Evolutionary conservation across 2,888 invertebrate species (phyloP).

Genomic region (Bedellia somnulentella): DNA sequence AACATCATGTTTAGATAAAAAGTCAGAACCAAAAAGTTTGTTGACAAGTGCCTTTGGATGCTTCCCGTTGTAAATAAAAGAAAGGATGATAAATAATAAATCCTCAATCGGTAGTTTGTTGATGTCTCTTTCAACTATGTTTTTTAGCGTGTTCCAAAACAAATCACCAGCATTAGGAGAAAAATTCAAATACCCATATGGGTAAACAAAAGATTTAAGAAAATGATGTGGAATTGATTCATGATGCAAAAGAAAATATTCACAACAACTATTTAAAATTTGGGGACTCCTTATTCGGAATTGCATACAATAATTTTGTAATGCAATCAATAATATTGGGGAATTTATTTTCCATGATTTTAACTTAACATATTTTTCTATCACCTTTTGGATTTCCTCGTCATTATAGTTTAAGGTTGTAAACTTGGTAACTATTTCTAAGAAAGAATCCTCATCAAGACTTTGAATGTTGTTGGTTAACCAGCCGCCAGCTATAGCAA

Average conservation of each 20-base stretch:
- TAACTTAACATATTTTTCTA: conserved; percentile 64
- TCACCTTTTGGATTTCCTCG: conserved; percentile 53
- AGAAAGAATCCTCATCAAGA: conserved; percentile 56
- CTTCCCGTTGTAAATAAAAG: conserved; percentile 64
- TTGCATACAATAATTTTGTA: conserved; percentile 64
- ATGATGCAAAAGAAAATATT: conserved; percentile 55
- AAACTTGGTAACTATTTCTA: conserved; percentile 56
- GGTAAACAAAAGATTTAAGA: conserved; percentile 57
- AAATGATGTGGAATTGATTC: conserved; percentile 48
- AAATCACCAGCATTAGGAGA: conserved; percentile 40
- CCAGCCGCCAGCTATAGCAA: conserved; percentile 55
- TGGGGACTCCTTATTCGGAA: conserved; percentile 58
- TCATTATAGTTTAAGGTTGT: conserved; percentile 58
- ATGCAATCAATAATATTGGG: conserved; percentile 59
- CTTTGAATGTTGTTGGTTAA: conserved; percentile 62
- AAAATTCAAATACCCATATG: conserved; percentile 65
- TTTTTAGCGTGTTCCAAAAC: conserved; percentile 63
- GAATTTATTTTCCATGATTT: conserved; percentile 45
- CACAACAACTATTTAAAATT: conserved; percentile 61
- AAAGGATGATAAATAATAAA: conserved; percentile 62
- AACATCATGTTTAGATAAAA: conserved; percentile 58
- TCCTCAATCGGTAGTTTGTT: conserved; percentile 58
- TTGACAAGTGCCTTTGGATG: conserved; percentile 63
- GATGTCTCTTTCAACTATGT: conserved; percentile 55
- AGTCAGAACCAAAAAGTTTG: conserved; percentile 62